Evolutionary conservation across 2,113 vertebrate genomes (phyloP), one percentile per base, ranked within the genome.

Genomic region (Numida meleagris): DNA sequence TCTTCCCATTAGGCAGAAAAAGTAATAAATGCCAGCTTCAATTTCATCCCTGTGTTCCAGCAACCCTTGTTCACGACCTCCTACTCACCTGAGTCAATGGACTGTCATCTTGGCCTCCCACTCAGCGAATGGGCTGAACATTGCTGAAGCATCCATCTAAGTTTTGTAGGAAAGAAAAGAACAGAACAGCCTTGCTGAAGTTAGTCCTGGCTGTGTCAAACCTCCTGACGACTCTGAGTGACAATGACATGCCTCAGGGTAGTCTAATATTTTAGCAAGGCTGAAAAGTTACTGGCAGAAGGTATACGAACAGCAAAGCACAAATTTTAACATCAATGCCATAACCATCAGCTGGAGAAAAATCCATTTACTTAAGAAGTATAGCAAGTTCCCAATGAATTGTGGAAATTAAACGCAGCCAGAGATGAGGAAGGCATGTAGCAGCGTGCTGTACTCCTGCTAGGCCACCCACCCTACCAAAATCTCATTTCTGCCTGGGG

Each of bases 381-480:
- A 85, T 58, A 73, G 59, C 55, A 20, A 66, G 45, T 9, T 61
- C 48, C n/a, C 16, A 2, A 18, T 33, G 59, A 61, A 31, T 40
- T 66, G 51, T 90, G 62, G 66, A 96, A 88, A 93, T 86, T 59
- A 92, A 94, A 92, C 18, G 74, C 2, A 81, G 29, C 12, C 73
- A 90, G 86, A 42, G 63, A 51, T 16, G 75, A 86, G 76, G 82
- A 78, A 96, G 86, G 68, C 93, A 90, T 46, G 55, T 70, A 83
- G 29, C 68, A 36, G 55, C 70, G 58, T 82, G 42, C 88, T 84
- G 80, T 51, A 86, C 65, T 94, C 80, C 90, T 90, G 67, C 83
- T 78, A 92, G 90, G 68, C 96, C 76, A 3, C 92, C 90, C 80
- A 94, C 92, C 88, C 51, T 94, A 68, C 86, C 4, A 9, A 90